Conservation (phyloP, 1,140 invertebrate species). For the Euura saliciscinereae region DNA sequence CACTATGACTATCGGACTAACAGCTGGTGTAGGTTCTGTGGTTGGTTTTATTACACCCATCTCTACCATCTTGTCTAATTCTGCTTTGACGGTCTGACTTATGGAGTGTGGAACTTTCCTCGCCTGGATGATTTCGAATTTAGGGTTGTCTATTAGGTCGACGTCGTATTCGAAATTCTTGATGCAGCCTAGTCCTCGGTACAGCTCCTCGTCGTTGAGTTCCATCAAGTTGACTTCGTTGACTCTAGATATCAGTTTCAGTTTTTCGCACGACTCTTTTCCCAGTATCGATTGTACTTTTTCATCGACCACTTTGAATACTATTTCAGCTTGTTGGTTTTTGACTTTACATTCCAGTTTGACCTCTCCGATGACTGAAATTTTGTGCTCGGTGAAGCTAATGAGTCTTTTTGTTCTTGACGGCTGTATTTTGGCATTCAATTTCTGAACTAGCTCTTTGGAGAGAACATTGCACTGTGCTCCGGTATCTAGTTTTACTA, state of each 20-base stretch:
- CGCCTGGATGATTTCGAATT: constrained; percentile 11
- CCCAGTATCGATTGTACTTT: constrained; percentile 5
- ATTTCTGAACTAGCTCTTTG: neutral
- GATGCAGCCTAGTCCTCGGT: constrained; percentile 23
- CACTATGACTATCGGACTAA: constrained; percentile 47
- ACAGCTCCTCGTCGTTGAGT: constrained; percentile 22
- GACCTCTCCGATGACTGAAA: neutral
- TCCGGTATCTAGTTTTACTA: neutral
- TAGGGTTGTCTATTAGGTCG: constrained; percentile 24
- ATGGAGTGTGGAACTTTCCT: constrained; percentile 23
- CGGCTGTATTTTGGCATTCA: neutral
- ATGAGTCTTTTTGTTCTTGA: neutral
- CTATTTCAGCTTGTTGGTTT: neutral
- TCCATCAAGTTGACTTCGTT: neutral
- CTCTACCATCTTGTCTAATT: constrained; percentile 25
- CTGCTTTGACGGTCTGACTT: constrained; percentile 20
- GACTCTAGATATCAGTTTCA: neutral
- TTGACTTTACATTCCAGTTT: neutral
- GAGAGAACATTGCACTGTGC: neutral
- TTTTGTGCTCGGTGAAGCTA: neutral
- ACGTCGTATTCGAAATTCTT: constrained; percentile 29
- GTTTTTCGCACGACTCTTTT: neutral
- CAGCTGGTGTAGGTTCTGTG: constrained; percentile 48
- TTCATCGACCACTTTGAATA: neutral
- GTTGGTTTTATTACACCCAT: constrained; percentile 31